Base-by-base conservation (phyloP, 2,113 vertebrate genomes). In the Illadopsis cleaveri region DNA sequence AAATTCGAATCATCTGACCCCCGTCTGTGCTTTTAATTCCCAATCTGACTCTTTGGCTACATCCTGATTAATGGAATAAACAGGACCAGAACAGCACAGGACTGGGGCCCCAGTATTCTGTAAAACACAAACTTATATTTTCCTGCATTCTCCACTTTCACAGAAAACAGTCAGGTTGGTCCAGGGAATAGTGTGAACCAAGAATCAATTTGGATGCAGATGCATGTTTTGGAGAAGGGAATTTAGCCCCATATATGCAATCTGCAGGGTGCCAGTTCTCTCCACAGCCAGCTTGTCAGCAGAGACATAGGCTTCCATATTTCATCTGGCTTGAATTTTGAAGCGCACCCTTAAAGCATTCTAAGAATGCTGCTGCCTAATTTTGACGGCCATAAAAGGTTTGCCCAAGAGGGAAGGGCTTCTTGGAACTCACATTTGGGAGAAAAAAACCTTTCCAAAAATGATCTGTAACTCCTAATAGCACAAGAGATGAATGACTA, bases 51-150 rank as follows among this genome's bases (percentile, higher is more conserved):
- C 44, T 75, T 82, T 57, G 78, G 38, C 14, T 82, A 7, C 37
- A 44, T 56, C 35, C 21, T 64, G 37, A 87, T 60, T 56, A 79
- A 60, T 68, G 27, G 75, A 94, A 81, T 47, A 91, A 75, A 71
- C 16, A 64, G 35, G 35, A 75, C 11, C 19, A 78, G 69, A 87
- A 64, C 15, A 84, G 10, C 48, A 64, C 11, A 37, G 27, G 37
- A 68, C 35, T 27, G 3, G 22, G 20, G 14, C 2, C 9, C 6
- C 70, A 72, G 24, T 0, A 0, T 3, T 68, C 22, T 11, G 65
- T 76, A 22, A 42, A 85, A 56, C 10, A 54, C 2, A 14, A 54
- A 35, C 3, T 22, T 82, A 7, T 64, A 54, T 50, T 81, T 54
- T 15, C 18, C 53, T 89, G 27, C 12, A 19, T 38, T 18, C 4